Base-by-base conservation (phyloP, 2,888 invertebrate species). In the Xylota sylvarum region DNA sequence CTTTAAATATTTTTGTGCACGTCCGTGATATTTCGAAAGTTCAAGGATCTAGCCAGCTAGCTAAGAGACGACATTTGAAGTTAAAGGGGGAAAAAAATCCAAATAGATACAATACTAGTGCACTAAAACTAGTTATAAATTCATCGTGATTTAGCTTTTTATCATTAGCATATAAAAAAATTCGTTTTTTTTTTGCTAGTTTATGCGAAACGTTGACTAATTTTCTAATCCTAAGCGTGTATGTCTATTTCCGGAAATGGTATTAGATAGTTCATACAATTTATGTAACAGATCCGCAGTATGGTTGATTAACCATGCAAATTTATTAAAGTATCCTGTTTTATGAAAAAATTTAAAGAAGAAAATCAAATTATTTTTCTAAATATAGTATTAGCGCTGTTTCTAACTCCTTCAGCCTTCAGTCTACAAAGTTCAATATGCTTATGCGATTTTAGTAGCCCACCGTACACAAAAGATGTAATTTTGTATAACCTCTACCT, bases 1-100 rank as follows among this genome's bases (percentile, higher is more conserved):
- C 27, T 55, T 40, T 14, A 46, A 56, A 5, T 60, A n/a, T 6
- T 43, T 48, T 30, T 43, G 43, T 27, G 7, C 14, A 23, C 43
- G 40, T 30, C 55, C 69, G 5, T 69, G 40, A 56, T 32, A 69
- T 17, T 56, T 56, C 0, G 2, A 30, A 69, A 69, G 69, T 69
- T 69, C 69, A 69, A 69, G 69, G 69, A 69, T 43, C 40, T 27
- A 60, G 3, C 40, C n/a, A 40, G 6, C 55, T 12, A 55, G 37
- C 23, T 23, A 56, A 9, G 10, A 37, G 37, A 27, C 40, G 23
- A 60, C 23, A 40, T 60, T 40, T 23, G 5, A 10, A 23, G 23
- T 23, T 23, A 23, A 23, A 23, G 1, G 23, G 23, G 10, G 17
- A 37, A 37, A 37, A 10, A 60, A 23, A 40, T 12, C 12, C 23